Evolutionary conservation across 2,888 invertebrate species (phyloP).

Genomic region (Habroteleia sp.): DNA sequence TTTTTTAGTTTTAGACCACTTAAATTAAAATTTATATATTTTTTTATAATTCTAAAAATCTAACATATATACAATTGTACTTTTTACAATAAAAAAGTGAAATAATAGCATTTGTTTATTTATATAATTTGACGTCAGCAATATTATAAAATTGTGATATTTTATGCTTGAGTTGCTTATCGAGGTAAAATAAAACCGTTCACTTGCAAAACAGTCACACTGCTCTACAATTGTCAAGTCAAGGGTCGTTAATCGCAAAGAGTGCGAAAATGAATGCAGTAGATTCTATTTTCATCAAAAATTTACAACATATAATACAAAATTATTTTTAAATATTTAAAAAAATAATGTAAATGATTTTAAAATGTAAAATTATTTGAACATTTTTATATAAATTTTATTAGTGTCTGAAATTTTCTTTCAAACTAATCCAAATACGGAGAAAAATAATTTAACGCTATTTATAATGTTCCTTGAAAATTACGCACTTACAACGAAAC

Average conservation of each 20-base stretch:
- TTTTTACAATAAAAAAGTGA: slow-evolving; percentile 24
- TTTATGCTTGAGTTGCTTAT: slow-evolving; percentile 43
- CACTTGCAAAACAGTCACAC: slow-evolving; percentile 45
- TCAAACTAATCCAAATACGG: too few species aligned
- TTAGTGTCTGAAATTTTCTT: too few species aligned
- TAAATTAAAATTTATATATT: not conserved
- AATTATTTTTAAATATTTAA: too few species aligned
- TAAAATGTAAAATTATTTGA: too few species aligned
- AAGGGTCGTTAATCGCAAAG: slow-evolving; percentile 55
- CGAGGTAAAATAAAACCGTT: slow-evolving; percentile 26
- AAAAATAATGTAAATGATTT: too few species aligned
- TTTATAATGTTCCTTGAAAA: too few species aligned
- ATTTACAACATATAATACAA: too few species aligned
- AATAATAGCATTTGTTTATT: slow-evolving; percentile 44
- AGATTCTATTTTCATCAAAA: slow-evolving; percentile 32
- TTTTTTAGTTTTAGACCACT: too few species aligned
- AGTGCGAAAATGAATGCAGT: slow-evolving; percentile 51
- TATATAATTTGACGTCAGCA: slow-evolving; percentile 25
- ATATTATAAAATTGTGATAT: slow-evolving; percentile 26
- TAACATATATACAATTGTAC: too few species aligned
- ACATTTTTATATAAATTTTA: too few species aligned
- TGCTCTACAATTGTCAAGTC: slow-evolving; percentile 39
- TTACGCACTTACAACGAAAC: too few species aligned
- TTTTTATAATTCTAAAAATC: not conserved
- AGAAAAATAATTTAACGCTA: too few species aligned